Percentiles rank a stretch among this genome's conserved stretches.
Evolutionary conservation across 2,797 vertebrate genomes (phyloP).

Genomic region (Pseudochirops cupreus): DNA sequence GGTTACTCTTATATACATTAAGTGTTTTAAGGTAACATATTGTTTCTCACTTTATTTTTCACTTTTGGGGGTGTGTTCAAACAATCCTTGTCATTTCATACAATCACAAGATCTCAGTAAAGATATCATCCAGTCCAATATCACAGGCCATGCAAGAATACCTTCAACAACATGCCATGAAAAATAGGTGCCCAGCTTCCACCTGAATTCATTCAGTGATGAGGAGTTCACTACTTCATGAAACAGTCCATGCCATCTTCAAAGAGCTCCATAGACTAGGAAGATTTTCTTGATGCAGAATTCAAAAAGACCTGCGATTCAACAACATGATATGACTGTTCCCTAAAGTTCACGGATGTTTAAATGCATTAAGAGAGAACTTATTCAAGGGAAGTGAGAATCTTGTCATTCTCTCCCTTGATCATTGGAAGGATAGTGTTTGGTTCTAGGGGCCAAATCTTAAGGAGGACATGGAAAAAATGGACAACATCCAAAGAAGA

Average conservation of each 20-base stretch:
- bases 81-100: not conserved
- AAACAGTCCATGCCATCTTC: not conserved
- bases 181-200: not conserved
- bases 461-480: not conserved
- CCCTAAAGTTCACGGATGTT: not conserved
- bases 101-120: not conserved
- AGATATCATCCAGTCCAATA: not conserved
- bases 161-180: not conserved
- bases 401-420: not conserved
- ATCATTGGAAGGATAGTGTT: not conserved
- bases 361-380: not conserved
- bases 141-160: not conserved
- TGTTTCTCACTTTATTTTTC: not conserved
- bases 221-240: not conserved
- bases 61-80: not conserved
- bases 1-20: not conserved
- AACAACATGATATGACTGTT: not conserved
- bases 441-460: not conserved
- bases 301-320: not conserved
- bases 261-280: not conserved
- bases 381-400: not conserved
- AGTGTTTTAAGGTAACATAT: not conserved
- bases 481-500: not conserved
- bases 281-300: not conserved
- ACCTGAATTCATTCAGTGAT: not conserved